These are phyloP conservation scores for Castor canadensis DNA, from an alignment of 2,113 vertebrate genomes.

Conservation along the genomic window DNA sequence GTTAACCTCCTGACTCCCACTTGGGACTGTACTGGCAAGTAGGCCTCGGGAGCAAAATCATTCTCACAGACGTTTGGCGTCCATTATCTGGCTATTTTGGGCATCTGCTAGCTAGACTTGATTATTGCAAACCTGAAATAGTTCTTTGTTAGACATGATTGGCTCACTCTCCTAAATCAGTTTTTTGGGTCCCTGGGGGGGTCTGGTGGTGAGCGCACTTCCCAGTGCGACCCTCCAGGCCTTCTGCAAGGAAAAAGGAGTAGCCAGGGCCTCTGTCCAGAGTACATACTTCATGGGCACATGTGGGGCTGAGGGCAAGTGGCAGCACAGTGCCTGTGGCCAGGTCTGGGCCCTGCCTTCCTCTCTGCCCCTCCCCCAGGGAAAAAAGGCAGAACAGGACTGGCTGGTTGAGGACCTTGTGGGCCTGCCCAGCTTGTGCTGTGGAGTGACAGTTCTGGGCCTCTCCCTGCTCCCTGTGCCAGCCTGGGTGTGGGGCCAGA, in stretches of 20 bases:
- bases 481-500: constrained; percentile 26
- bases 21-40: not conserved
- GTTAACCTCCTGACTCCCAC: not conserved
- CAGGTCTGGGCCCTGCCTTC: not conserved
- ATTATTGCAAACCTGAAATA: constrained; percentile 77
- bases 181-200: constrained; percentile 56
- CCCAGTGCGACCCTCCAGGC: not conserved
- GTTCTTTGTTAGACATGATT: constrained; percentile 65
- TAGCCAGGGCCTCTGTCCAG: not conserved
- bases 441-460: constrained; percentile 8
- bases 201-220: constrained; percentile 12
- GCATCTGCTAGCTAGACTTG: constrained; percentile 74
- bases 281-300: not conserved
- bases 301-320: not conserved
- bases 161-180: constrained; percentile 50
- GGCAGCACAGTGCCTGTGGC: not conserved
- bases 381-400: constrained; percentile 46
- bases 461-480: constrained; percentile 34
- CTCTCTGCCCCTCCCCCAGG: not conserved
- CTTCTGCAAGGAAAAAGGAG: not conserved
- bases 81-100: constrained; percentile 72
- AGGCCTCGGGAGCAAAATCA: not conserved
- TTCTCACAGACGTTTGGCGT: constrained; percentile 46
- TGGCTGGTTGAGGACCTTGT: constrained; percentile 36
- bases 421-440: not conserved